These are phyloP conservation scores for Pseudopodoces humilis DNA, from an alignment of 2,113 vertebrate species.

Conservation along the genomic window DNA sequence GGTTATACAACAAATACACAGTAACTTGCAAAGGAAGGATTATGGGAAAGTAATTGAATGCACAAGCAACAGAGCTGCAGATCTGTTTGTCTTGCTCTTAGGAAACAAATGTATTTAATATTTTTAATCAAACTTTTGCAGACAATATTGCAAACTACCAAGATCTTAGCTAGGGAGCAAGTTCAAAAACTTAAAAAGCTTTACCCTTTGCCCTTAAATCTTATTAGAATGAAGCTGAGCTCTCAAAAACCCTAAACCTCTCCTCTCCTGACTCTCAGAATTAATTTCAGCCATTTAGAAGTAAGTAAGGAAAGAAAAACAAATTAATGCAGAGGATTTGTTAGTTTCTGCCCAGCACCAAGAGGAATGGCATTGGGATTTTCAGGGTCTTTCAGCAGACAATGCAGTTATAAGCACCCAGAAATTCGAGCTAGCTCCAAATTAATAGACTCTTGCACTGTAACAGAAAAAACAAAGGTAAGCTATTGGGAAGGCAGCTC, in stretches of 20 bases:
- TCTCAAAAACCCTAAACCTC: background rate
- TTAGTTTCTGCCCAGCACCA: background rate
- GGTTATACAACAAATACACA: background rate
- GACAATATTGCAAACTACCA: background rate
- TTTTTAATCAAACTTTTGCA: background rate
- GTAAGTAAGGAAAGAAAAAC: background rate
- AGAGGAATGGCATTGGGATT: background rate
- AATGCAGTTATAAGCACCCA: background rate
- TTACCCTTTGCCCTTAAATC: slow-evolving; percentile 7
- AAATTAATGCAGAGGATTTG: background rate
- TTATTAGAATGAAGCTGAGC: background rate
- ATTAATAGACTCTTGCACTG: background rate
- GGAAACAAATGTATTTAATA: background rate
- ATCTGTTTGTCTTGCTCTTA: background rate
- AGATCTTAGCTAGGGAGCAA: background rate
- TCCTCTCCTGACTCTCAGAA: background rate
- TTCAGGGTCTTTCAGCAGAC: background rate
- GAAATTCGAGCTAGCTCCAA: background rate
- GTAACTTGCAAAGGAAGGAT: background rate
- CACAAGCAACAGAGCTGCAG: background rate
- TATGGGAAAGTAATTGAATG: background rate
- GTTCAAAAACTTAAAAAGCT: background rate
- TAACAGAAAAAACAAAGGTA: background rate
- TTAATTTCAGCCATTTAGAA: background rate
- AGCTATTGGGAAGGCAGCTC: background rate